A percentile compares a stretch with the other conserved stretches of the same genome.
Conservation (phyloP, 2,888 invertebrate species). For the Ormyrus thymus region DNA sequence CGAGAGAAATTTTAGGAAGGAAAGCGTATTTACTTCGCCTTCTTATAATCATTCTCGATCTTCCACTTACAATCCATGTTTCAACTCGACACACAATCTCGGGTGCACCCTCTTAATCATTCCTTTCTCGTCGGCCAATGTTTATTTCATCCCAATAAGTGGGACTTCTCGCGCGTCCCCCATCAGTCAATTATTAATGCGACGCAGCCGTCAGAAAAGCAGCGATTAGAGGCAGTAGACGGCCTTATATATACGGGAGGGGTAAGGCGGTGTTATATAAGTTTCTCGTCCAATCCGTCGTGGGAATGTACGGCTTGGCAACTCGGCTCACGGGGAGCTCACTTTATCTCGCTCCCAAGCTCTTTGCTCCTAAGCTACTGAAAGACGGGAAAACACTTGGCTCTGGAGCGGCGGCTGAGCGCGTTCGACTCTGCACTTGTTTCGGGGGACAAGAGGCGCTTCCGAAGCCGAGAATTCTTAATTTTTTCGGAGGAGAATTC, state of each 20-base stretch:
- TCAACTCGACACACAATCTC: too few species aligned
- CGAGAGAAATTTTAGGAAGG: too few species aligned
- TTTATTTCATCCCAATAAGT: constrained; percentile 48
- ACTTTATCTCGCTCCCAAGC: neutral
- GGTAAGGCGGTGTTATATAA: constrained; percentile 65
- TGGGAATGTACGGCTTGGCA: constrained; percentile 68
- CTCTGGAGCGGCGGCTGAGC: neutral
- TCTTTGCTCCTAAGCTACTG: constrained; percentile 66
- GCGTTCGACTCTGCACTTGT: constrained; percentile 19
- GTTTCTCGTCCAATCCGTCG: constrained; percentile 71
- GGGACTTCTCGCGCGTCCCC: neutral
- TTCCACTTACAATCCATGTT: too few species aligned
- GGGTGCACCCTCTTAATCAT: neutral
- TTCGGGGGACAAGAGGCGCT: neutral
- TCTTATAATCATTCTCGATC: too few species aligned
- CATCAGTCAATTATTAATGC: constrained; percentile 64
- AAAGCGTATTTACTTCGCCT: neutral
- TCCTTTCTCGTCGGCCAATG: constrained; percentile 2
- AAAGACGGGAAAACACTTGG: constrained; percentile 60
- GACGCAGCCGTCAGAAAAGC: constrained; percentile 3
- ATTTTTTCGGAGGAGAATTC: too few species aligned
- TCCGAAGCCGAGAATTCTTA: too few species aligned
- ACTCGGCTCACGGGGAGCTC: constrained; percentile 55
- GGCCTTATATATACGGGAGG: neutral
- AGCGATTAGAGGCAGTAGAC: constrained; percentile 18